phyloP scores from a whole-genome alignment of 2,113 vertebrate genomes.

The Ranitomeya variabilis region DNA sequence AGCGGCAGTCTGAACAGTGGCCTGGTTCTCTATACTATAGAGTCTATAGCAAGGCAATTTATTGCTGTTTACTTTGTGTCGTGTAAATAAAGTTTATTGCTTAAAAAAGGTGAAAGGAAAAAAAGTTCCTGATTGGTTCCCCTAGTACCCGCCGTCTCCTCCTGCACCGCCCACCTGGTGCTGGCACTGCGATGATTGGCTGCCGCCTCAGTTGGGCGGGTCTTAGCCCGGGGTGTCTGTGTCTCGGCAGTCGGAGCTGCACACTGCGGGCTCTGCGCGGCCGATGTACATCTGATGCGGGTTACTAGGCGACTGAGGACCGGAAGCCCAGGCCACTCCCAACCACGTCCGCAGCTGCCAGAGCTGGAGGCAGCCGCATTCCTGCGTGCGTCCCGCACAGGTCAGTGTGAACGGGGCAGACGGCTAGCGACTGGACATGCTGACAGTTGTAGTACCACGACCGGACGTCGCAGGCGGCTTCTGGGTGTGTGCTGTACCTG shows the following conservation, averaged over 20 bases:
- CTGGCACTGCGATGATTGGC: not conserved
- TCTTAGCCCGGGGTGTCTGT: not conserved
- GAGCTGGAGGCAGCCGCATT: not conserved
- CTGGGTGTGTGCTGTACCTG: no score
- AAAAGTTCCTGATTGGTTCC: not conserved
- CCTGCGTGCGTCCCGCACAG: not conserved
- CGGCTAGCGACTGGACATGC: not conserved
- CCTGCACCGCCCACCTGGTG: not conserved
- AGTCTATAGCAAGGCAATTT: not conserved
- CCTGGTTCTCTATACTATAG: no score
- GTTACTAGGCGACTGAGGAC: slow-evolving; percentile 12
- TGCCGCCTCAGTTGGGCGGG: not conserved
- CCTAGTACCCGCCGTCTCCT: not conserved
- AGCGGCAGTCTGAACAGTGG: no score
- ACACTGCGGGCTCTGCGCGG: not conserved
- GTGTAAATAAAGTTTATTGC: slow-evolving; percentile 30
- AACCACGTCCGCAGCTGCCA: slow-evolving; percentile 10
- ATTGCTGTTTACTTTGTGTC: not conserved
- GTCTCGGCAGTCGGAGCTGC: not conserved
- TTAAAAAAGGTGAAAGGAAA: not conserved
- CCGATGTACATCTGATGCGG: not conserved
- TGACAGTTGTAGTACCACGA: not conserved
- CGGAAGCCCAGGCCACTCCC: slow-evolving; percentile 42
- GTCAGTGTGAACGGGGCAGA: not conserved
- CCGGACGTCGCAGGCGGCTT: no score